Conservation (phyloP, 2,797 vertebrate species). For the Argyrosomus regius region DNA sequence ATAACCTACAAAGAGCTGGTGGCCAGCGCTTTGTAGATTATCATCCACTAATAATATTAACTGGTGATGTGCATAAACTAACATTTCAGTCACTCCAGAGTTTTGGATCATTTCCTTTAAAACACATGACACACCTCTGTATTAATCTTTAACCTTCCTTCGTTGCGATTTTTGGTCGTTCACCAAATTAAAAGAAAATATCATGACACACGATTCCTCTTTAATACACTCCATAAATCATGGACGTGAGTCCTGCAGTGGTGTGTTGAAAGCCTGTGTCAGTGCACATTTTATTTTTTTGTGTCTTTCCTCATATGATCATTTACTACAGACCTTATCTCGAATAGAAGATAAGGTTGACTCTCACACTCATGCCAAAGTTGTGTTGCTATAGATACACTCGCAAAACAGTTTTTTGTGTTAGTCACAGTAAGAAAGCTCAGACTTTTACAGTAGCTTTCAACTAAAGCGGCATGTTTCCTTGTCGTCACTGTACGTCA, state of each 20-base stretch:
- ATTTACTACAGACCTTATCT: constrained; percentile 52
- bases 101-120: neutral
- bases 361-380: constrained; percentile 22
- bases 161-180: neutral
- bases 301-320: constrained; percentile 45
- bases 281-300: constrained; percentile 18
- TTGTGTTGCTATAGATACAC: constrained; percentile 21
- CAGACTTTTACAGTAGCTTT: constrained; percentile 16
- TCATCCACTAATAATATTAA: constrained; percentile 28
- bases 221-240: neutral
- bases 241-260: constrained; percentile 1
- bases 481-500: constrained; percentile 17
- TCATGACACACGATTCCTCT: neutral
- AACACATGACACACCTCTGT: constrained; percentile 30
- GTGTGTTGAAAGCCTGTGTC: constrained; percentile 44
- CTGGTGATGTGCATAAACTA: neutral
- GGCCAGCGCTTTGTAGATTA: constrained; percentile 27
- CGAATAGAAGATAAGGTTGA: constrained; percentile 42
- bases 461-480: neutral
- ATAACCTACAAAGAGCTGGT: neutral
- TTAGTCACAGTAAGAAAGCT: constrained; percentile 6
- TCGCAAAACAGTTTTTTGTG: constrained; percentile 16
- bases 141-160: constrained; percentile 32
- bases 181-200: constrained; percentile 3
- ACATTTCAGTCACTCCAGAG: neutral